Base-by-base conservation (phyloP, 2,113 vertebrate species). In the Pseudolaguvia tuberculata region DNA sequence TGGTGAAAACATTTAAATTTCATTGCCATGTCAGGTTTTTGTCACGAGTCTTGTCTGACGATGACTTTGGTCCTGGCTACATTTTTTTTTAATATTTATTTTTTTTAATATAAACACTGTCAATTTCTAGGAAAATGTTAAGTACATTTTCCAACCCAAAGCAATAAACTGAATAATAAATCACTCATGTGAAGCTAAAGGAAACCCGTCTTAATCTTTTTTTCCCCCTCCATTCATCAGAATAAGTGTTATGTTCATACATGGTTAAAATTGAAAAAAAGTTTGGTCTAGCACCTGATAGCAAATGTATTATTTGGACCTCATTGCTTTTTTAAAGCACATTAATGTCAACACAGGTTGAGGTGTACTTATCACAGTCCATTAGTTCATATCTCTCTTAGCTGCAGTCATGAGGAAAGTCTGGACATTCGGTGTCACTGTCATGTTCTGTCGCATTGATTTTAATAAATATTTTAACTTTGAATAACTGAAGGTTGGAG, bases 241-340 rank as follows among this genome's bases (percentile, higher is more conserved):
- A n/a, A n/a, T n/a, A n/a, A n/a, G n/a, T n/a, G n/a, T n/a, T n/a
- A n/a, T n/a, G n/a, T n/a, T n/a, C n/a, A n/a, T n/a, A n/a, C n/a
- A n/a, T n/a, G n/a, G n/a, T n/a, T n/a, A n/a, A n/a, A n/a, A n/a
- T 20, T 11, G 2, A 15, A 35, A 27, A 50, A 50, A 55, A 42
- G 29, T 31, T 70, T 25, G 58, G 39, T 18, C 35, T 20, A 59
- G 67, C 42, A 59, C 27, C 56, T 17, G 68, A 70, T 56, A 50
- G 42, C 56, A 59, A 62, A 65, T 55, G 55, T 23, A 66, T 74
- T 74, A 66, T 74, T 74, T 5, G 48, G 29, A 6, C 13, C 13
- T 21, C 9, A n/a, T n/a, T 56, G 15, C 51, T 29, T 75, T 27
- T 59, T 55, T 65, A 42, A 70, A 50, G 12, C 17, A 51, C 67